These are phyloP conservation scores for Cylloceria caligata DNA, from an alignment of 2,888 invertebrate species.

Conservation along the genomic window DNA sequence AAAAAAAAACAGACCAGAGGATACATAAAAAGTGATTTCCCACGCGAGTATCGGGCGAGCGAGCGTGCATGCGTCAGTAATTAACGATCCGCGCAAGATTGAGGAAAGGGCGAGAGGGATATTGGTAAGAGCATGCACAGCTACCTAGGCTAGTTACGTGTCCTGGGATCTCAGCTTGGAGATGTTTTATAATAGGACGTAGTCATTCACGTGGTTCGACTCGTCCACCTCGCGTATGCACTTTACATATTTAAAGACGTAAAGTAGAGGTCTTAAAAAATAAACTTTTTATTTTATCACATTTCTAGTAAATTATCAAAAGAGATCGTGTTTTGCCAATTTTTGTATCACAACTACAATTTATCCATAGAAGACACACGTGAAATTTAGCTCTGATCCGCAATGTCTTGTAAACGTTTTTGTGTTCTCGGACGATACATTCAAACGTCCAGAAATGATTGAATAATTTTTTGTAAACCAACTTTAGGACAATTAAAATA, in stretches of 20 bases:
- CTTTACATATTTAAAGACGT: not conserved
- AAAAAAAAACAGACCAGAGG: constrained; percentile 5
- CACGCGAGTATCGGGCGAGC: constrained; percentile 54
- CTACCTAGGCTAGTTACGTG: constrained; percentile 5
- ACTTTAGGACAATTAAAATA: too few species aligned
- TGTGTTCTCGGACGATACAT: too few species aligned
- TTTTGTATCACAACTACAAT: too few species aligned
- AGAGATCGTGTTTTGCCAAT: too few species aligned
- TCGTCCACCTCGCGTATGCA: constrained; percentile 5
- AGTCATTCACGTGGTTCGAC: not conserved
- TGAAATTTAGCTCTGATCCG: too few species aligned
- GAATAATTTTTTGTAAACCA: too few species aligned
- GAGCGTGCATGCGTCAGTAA: constrained; percentile 42
- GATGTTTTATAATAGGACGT: constrained; percentile 34
- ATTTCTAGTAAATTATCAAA: too few species aligned
- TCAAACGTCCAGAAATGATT: too few species aligned
- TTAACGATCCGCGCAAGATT: constrained; percentile 21
- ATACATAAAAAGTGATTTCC: constrained; percentile 53
- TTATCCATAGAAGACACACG: too few species aligned
- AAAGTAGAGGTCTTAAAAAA: too few species aligned
- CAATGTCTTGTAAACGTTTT: too few species aligned
- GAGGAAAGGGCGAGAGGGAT: constrained; percentile 45
- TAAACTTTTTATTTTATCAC: too few species aligned
- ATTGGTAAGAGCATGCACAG: not conserved
- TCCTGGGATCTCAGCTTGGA: constrained; percentile 7